Evolutionary conservation across 2,113 vertebrate genomes (phyloP).

Genomic region (Noctilio leporinus): DNA sequence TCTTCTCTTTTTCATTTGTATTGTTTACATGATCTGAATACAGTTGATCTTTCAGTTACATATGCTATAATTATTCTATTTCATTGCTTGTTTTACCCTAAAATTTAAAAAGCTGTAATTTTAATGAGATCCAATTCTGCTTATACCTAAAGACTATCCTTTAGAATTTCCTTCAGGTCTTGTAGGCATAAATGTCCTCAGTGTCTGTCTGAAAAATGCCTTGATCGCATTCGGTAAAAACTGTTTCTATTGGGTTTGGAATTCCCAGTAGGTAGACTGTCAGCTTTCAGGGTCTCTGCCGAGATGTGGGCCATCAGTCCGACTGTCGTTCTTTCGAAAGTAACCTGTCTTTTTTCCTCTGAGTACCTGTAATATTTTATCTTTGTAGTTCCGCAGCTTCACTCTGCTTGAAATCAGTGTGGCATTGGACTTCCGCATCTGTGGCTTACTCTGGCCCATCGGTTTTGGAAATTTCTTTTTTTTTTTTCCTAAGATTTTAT

Average conservation of each 20-base stretch:
- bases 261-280: not conserved
- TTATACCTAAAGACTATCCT: not conserved
- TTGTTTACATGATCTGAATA: not conserved
- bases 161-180: not conserved
- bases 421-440: not conserved
- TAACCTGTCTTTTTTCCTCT: not conserved
- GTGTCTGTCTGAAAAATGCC: not conserved
- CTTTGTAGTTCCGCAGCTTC: not conserved
- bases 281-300: not conserved
- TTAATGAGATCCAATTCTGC: not conserved
- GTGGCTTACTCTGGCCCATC: not conserved
- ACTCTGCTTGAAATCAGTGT: not conserved
- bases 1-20: not conserved
- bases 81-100: not conserved
- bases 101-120: not conserved
- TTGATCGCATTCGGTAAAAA: not conserved
- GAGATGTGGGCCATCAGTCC: not conserved
- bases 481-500: too few species aligned
- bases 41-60: not conserved
- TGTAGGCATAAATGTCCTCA: not conserved
- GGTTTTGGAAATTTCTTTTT: not conserved
- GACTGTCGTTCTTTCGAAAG: not conserved
- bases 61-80: not conserved
- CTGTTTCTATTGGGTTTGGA: not conserved
- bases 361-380: not conserved